Conservation (phyloP, 2,113 vertebrate genomes). For the Phrynocephalus versicolor region DNA sequence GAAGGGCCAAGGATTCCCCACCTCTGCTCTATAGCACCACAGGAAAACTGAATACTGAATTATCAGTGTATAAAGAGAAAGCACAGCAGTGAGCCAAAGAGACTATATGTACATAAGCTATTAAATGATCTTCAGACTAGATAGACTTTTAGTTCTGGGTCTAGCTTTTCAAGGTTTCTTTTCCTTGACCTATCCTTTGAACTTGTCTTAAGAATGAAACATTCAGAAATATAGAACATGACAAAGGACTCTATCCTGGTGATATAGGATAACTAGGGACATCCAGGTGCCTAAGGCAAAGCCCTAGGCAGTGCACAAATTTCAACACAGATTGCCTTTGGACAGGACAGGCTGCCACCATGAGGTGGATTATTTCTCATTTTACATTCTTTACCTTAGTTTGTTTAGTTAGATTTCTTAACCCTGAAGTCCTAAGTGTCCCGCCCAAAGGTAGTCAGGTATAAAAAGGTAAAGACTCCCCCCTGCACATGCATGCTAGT, state of each 20-base stretch:
- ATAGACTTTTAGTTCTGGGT: constrained; percentile 25
- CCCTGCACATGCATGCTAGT: too few relatives aligned
- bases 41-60: too few relatives aligned
- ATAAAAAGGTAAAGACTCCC: too few relatives aligned
- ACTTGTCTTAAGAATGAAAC: constrained; percentile 39
- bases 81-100: too few relatives aligned
- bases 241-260: constrained; percentile 42
- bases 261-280: constrained; percentile 40
- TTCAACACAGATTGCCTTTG: constrained; percentile 29
- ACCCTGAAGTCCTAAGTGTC: neutral
- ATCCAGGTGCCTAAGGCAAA: constrained; percentile 52
- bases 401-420: constrained; percentile 1
- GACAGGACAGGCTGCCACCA: constrained; percentile 27
- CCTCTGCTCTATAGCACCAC: too few relatives aligned
- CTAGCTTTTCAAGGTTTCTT: constrained; percentile 51
- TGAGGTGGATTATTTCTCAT: neutral
- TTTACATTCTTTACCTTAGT: constrained; percentile 19
- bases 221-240: constrained; percentile 46
- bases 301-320: constrained; percentile 43
- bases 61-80: too few relatives aligned
- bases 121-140: constrained; percentile 39
- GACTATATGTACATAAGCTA: too few relatives aligned
- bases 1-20: too few relatives aligned
- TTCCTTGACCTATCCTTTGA: constrained; percentile 30
- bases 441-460: constrained; percentile 1